These are phyloP conservation scores for Linhomoeus sp. DNA, from an alignment of 2,888 invertebrate genomes.

Conservation along the genomic window DNA sequence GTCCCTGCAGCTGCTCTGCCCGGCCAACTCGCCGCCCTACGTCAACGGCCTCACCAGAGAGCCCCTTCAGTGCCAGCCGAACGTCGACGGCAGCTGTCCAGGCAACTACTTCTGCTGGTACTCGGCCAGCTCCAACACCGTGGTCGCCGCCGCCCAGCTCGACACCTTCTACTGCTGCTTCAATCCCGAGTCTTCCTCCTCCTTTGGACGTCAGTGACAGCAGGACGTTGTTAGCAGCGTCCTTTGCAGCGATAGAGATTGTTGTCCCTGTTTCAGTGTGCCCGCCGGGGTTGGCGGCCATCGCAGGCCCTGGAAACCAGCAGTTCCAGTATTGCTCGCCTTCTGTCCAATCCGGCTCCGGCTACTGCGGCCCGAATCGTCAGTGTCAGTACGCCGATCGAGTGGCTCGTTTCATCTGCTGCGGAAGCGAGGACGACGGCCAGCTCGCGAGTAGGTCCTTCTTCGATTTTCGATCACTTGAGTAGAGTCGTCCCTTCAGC, in stretches of 20 bases:
- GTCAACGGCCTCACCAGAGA: constrained; percentile 24
- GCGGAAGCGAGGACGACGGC: constrained; percentile 21
- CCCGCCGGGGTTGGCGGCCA: constrained; percentile 24
- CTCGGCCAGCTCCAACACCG: constrained; percentile 22
- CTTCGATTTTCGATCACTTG: too few relatives aligned
- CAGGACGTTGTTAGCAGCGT: too few relatives aligned
- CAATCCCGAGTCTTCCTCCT: not conserved
- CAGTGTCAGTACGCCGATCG: constrained; percentile 15
- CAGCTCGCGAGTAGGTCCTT: too few relatives aligned
- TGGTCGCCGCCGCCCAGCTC: constrained; percentile 12
- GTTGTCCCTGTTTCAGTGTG: too few relatives aligned
- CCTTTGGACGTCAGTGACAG: too few relatives aligned
- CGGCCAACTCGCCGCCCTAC: constrained; percentile 22
- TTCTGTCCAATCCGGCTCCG: constrained; percentile 9
- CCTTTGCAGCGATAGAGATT: too few relatives aligned
- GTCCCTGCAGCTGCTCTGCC: constrained; percentile 13
- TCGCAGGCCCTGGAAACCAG: constrained; percentile 21
- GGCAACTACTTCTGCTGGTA: constrained; percentile 27
- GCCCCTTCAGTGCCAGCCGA: constrained; percentile 26
- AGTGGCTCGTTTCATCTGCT: constrained; percentile 18
- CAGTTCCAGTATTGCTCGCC: constrained; percentile 24
- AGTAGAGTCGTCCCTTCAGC: too few relatives aligned
- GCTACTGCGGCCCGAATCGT: constrained; percentile 22
- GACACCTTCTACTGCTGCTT: constrained; percentile 19
- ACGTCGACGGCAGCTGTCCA: constrained; percentile 24